Evolutionary conservation across 2,888 invertebrate species (phyloP), one percentile per base, ranked within the genome.

Genomic region (Trachelus tabidus): DNA sequence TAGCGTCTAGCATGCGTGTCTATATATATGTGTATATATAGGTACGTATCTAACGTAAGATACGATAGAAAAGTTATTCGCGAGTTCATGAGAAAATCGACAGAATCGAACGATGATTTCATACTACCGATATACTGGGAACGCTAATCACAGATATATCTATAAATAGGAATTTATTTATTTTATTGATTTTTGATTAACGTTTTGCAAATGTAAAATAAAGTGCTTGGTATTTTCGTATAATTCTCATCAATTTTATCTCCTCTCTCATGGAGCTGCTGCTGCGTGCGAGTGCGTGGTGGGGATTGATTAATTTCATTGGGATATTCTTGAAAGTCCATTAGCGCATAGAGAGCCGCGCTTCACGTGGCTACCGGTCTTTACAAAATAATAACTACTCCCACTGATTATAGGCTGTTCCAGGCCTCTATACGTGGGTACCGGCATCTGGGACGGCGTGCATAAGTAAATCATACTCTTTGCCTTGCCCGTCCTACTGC

Each of bases 401-500:
- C 71, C 73, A 31, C 75, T 78, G 75, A 78, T 78, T 78, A 78
- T 33, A 76, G 78, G 78, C 75, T 78, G 78, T 68, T 73, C 77
- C 75, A 75, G 71, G 75, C 75, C 30, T 77, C 77, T 0, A 2
- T 56, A 56, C 71, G 31, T 71, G 71, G 71, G 35, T 73, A 76
- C 71, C 78, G 75, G 75, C 78, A 73, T 76, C 75, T 69, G 75
- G 75, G 76, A 75, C 73, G 75, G 37, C 76, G 76, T 35, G 73
- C 31, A 71, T 37, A 73, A 75, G 78, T 78, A 78, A 78, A 78
- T 78, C 78, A 73, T 78, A 78, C 78, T 76, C 78, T 78, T 76
- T 76, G 31, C 71, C 3, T 71, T 34, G 71, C 33, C 71, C 71
- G 4, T 31, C 31, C 71, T 34, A 9, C 71, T 1, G 31, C 71